Conservation (phyloP, 2,888 invertebrate genomes). For the Ctenicera cuprea region DNA sequence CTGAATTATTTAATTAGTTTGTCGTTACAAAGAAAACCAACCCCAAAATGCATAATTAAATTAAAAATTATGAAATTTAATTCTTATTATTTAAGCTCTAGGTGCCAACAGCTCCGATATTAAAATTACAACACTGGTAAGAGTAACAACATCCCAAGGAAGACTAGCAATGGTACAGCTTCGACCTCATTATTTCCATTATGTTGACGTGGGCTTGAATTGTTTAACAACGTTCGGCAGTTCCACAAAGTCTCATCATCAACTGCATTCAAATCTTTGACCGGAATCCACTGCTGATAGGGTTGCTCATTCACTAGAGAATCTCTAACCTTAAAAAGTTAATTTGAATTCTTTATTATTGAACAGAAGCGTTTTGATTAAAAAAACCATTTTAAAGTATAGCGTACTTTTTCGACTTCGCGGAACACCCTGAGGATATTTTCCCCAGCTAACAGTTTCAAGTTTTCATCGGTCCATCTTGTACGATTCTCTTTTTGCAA, state of each 20-base stretch:
- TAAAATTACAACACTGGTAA: too few relatives aligned
- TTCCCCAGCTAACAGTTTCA: constrained; percentile 72
- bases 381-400: too few relatives aligned
- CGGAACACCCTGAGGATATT: constrained; percentile 73
- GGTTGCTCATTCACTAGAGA: constrained; percentile 47
- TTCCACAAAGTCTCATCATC: constrained; percentile 30
- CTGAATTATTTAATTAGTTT: too few relatives aligned
- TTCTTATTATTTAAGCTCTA: background rate
- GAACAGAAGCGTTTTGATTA: too few relatives aligned
- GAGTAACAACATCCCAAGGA: too few relatives aligned
- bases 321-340: constrained; percentile 54
- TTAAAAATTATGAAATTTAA: too few relatives aligned
- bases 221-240: constrained; percentile 38
- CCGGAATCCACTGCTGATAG: constrained; percentile 54
- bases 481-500: constrained; percentile 56
- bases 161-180: too few relatives aligned
- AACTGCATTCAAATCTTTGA: constrained; percentile 46
- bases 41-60: too few relatives aligned
- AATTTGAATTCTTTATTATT: background rate
- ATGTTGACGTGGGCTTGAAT: constrained; percentile 10
- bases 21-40: too few relatives aligned
- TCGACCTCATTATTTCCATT: too few relatives aligned
- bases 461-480: constrained; percentile 70
- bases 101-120: too few relatives aligned
- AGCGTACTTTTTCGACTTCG: constrained; percentile 65